Conservation (phyloP, 1,140 invertebrate genomes). For the Pseudomyrmex flavicornis region DNA sequence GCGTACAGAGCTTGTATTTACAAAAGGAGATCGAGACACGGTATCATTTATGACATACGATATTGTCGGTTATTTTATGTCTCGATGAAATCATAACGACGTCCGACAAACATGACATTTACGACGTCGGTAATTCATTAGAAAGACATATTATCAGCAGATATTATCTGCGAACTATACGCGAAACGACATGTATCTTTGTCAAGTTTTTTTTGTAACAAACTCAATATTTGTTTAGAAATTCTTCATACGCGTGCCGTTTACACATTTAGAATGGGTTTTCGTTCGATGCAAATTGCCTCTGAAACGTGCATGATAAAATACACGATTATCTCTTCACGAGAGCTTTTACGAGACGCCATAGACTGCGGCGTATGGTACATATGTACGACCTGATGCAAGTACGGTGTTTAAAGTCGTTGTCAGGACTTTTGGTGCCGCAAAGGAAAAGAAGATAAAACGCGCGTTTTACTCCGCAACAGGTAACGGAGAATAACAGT, state of each 20-base stretch:
- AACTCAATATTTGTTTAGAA: not conserved
- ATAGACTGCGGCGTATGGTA: constrained; percentile 11
- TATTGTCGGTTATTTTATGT: no score
- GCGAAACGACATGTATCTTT: not conserved
- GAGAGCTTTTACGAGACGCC: constrained; percentile 26
- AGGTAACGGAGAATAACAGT: constrained; percentile 3
- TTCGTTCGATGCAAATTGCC: constrained; percentile 21
- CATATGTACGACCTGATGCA: not conserved
- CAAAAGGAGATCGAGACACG: no score
- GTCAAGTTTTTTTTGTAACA: constrained; percentile 26
- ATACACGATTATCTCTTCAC: constrained; percentile 30
- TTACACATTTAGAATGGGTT: not conserved
- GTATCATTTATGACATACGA: no score
- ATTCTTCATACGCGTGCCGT: not conserved
- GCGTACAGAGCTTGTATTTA: no score
- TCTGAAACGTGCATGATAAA: constrained; percentile 35
- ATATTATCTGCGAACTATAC: no score
- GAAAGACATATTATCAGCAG: constrained; percentile 1
- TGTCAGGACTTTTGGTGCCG: not conserved
- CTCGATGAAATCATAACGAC: not conserved
- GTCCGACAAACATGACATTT: constrained; percentile 14
- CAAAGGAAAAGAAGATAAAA: constrained; percentile 13
- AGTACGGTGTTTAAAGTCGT: constrained; percentile 13
- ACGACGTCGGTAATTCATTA: constrained; percentile 11
- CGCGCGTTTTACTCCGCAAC: not conserved